Conservation (phyloP, 2,888 invertebrate genomes). For the Smittia aterrima region DNA sequence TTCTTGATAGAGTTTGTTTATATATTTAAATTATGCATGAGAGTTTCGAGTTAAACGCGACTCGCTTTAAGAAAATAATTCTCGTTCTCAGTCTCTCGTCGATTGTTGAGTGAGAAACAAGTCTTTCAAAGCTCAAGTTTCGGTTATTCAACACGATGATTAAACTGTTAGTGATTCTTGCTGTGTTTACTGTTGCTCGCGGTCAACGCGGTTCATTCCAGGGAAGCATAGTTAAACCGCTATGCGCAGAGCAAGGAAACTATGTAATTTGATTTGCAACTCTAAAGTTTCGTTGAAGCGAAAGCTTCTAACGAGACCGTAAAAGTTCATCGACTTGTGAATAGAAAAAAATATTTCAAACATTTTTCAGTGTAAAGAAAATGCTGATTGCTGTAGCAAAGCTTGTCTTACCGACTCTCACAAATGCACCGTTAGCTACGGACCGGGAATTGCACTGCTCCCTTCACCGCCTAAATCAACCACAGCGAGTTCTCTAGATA, state of each 20-base stretch:
- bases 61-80: not conserved
- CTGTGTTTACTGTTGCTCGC: not conserved
- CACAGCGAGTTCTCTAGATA: not conserved
- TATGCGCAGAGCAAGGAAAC: not conserved
- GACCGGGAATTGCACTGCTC: not conserved
- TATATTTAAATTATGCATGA: not conserved
- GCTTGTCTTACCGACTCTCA: not conserved
- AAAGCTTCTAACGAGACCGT: no score
- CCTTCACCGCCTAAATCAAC: not conserved
- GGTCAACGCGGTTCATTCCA: not conserved
- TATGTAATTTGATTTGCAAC: not conserved
- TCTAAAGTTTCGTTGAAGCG: no score
- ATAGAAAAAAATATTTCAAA: no score
- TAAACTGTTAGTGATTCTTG: not conserved
- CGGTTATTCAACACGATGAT: not conserved
- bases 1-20: not conserved
- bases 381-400: not conserved
- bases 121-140: not conserved
- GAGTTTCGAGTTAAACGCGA: not conserved
- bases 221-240: not conserved
- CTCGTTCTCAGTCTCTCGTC: not conserved
- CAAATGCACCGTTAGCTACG: not conserved
- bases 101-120: not conserved
- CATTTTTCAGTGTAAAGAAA: not conserved
- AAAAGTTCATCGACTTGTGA: not conserved